Base-by-base conservation (phyloP, 2,888 invertebrate genomes). In the Kuschelorhynchus macadamiae region DNA sequence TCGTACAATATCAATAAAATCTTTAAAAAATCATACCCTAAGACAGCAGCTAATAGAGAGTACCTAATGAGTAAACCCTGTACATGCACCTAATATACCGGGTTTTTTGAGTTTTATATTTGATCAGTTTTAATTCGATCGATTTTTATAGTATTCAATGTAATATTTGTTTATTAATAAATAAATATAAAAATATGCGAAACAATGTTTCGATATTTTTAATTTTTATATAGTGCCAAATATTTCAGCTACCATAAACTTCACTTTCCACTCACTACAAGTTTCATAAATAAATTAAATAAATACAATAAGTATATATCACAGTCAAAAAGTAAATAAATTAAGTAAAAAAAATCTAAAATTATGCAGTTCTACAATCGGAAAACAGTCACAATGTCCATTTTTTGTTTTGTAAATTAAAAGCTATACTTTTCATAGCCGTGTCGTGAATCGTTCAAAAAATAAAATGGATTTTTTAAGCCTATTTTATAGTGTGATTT, bases 331-430 rank as follows among this genome's bases (percentile, higher is more conserved):
- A 33, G 18, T 18, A 18, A 57, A 46, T 57, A 44, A 57, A 33
- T 46, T 42, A 55, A 55, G 42, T 42, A 42, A 55, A 36, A 36
- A 55, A 46, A 14, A 33, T 32, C 46, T 46, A 57, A 17, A 57
- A 30, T 12, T 46, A 32, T 17, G 42, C 44, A 57, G 46, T 46
- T 30, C 33, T 32, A 46, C 17, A 18, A 25, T 9, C 41, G 9
- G 21, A 57, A 20, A 41, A 16, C 55, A 57, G 56, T 57, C 56
- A 57, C 32, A 39, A 8, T 17, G 30, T 55, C 55, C 55, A 55
- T 55, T 57, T 57, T 44, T 33, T 20, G 16, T 0, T 25, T 1
- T n/a, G 41, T 7, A n/a, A 36, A 50, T 30, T 14, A 42, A n/a
- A 12, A 17, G 55, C 55, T 55, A 55, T 30, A 9, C 14, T 17